Evolutionary conservation across 2,113 vertebrate genomes (phyloP), one percentile per base, ranked within the genome.

Genomic region (Otis tarda): DNA sequence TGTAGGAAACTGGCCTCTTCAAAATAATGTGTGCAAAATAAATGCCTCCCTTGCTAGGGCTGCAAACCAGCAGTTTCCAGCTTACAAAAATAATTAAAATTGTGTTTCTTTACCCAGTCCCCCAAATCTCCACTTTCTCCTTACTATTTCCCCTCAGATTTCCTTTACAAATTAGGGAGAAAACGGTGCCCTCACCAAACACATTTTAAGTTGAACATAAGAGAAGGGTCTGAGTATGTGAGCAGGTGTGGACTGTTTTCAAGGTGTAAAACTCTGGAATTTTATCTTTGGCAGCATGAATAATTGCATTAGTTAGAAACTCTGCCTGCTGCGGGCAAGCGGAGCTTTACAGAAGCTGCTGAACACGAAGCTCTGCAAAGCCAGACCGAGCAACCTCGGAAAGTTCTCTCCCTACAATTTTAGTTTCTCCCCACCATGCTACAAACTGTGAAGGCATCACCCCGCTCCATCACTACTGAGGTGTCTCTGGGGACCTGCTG

Each of bases 271-370:
- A 85, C 11, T 30, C 53, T 14, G 50, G 22, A 41, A 24, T 67
- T 93, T 70, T 64, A 6, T 39, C 83, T 60, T 39, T 25, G 33
- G 12, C 61, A 79, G 56, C 49, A 71, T 2, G 25, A 94, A 84
- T 49, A 87, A 88, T 15, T 35, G 35, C 78, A 71, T 20, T 27
- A 75, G 31, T 43, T 63, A 52, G 47, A 53, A 89, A 82, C 47
- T 61, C 59, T 57, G 35, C 57, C 74, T 2, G 3, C 14, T 8
- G 11, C 67, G 65, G 41, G 19, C 2, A 0, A 91, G 37, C 0
- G 0, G 55, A 92, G 20, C 31, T 87, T 73, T 57, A 76, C 14
- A 49, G 41, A 93, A 41, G 50, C 68, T 77, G 41, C 52, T 0
- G 0, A 64, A 28, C 24, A 82, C 1, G 5, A 79, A 80, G n/a